These are phyloP conservation scores for Xylophagus ater DNA, from an alignment of 2,888 invertebrate species.

Conservation along the genomic window DNA sequence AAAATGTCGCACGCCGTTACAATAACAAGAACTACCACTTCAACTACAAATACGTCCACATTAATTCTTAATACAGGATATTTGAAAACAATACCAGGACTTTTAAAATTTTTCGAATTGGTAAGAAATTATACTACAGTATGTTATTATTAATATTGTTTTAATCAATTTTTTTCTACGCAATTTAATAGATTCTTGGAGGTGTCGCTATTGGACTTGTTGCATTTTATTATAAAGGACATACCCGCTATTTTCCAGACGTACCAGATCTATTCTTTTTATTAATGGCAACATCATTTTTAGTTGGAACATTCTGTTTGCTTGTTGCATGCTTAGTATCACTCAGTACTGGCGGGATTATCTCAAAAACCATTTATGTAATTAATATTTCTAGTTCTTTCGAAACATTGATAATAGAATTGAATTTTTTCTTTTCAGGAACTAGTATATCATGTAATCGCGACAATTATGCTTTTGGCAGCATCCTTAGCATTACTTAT, in stretches of 20 bases:
- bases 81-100: slow-evolving; percentile 63
- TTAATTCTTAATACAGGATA: slow-evolving; percentile 73
- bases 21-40: slow-evolving; percentile 76
- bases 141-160: too few species aligned
- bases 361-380: slow-evolving; percentile 55
- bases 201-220: slow-evolving; percentile 61
- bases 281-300: slow-evolving; percentile 61
- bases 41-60: slow-evolving; percentile 62
- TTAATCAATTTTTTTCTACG: background rate
- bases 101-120: slow-evolving; percentile 70
- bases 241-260: slow-evolving; percentile 23
- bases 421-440: slow-evolving; percentile 52
- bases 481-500: slow-evolving; percentile 59
- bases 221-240: slow-evolving; percentile 44
- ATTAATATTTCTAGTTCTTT: too few species aligned
- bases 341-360: slow-evolving; percentile 67
- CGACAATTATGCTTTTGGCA: slow-evolving; percentile 58
- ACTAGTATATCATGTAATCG: slow-evolving; percentile 67
- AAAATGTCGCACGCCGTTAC: slow-evolving; percentile 83
- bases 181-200: slow-evolving; percentile 57
- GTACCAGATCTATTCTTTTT: slow-evolving; percentile 57
- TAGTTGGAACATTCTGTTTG: slow-evolving; percentile 68
- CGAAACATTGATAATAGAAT: too few species aligned
- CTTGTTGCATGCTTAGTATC: slow-evolving; percentile 65
- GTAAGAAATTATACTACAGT: slow-evolving; percentile 45